Evolutionary conservation across 2,888 invertebrate species (phyloP), one percentile per base, ranked within the genome.

Genomic region (Brenthis hecate): DNA sequence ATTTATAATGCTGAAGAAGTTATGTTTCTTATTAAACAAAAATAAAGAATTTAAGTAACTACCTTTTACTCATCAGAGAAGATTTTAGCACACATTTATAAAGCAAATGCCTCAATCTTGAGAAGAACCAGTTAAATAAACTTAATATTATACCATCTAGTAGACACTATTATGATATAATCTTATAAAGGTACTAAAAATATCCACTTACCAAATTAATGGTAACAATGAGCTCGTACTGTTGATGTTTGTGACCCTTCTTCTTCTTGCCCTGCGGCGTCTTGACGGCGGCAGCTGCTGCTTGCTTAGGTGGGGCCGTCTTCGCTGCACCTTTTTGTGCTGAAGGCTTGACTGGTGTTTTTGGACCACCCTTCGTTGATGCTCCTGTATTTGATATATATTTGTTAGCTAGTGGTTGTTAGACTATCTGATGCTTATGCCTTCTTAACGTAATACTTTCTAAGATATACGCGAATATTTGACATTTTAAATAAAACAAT

Each of bases 191-290:
- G 6, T 50, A 50, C 28, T 50, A 28, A 60, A 32, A 6, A 32
- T 32, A 32, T 23, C 6, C 8, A 89, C 95, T 95, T 84, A 97
- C 97, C 94, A 97, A 86, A 85, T 97, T 95, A 78, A 97, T 97
- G 75, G 96, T 97, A 77, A 97, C 97, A 75, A 95, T 95, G 67
- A 97, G 94, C 80, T 97, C 97, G 78, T 97, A 96, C 82, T 96
- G 96, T 81, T 96, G 96, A 76, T 96, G 95, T 79, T 96, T 95
- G 79, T 96, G 95, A 14, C 96, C 96, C 86, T 95, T 95, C 91
- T 96, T 96, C 87, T 95, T 95, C 87, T 96, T 95, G 78, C 95
- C 95, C 76, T 94, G 94, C 53, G 94, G 93, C 75, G 95, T 94
- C 73, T 94, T 94, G 67, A 93, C 93, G 0, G 93, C 93, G 1